Conservation (phyloP, 1,140 invertebrate genomes). For the Trichomalopsis sarcophagae region DNA sequence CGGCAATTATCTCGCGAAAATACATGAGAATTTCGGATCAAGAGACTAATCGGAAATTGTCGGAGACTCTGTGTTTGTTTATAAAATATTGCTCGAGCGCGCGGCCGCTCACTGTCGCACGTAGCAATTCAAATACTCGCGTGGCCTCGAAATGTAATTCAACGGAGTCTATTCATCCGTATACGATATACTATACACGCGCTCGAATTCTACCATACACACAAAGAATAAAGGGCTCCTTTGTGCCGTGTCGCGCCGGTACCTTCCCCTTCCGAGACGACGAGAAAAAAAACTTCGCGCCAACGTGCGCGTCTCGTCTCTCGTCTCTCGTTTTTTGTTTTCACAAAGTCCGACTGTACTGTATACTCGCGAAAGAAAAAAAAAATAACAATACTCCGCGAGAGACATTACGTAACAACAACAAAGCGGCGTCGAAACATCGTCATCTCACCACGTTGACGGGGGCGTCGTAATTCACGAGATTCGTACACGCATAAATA, state of each 20-base stretch:
- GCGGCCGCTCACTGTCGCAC: neutral
- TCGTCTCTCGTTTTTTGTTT: neutral
- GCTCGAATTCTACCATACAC: neutral
- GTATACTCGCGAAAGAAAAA: neutral
- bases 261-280: neutral
- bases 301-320: neutral
- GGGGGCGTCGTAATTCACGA: neutral
- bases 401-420: constrained; percentile 4
- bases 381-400: neutral
- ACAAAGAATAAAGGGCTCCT: constrained; percentile 19
- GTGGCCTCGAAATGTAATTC: constrained; percentile 4
- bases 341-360: neutral
- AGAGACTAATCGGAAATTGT: neutral
- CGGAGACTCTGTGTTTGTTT: neutral
- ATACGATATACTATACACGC: neutral
- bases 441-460: neutral
- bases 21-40: neutral
- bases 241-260: neutral
- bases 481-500: neutral
- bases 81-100: neutral
- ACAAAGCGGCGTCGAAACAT: neutral
- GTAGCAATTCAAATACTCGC: neutral
- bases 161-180: neutral
- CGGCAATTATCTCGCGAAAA: neutral
- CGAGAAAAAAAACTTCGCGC: neutral